Evolutionary conservation across 2,888 invertebrate genomes (phyloP), one percentile per base, ranked within the genome.

Genomic region (Bhutanitis thaidina): DNA sequence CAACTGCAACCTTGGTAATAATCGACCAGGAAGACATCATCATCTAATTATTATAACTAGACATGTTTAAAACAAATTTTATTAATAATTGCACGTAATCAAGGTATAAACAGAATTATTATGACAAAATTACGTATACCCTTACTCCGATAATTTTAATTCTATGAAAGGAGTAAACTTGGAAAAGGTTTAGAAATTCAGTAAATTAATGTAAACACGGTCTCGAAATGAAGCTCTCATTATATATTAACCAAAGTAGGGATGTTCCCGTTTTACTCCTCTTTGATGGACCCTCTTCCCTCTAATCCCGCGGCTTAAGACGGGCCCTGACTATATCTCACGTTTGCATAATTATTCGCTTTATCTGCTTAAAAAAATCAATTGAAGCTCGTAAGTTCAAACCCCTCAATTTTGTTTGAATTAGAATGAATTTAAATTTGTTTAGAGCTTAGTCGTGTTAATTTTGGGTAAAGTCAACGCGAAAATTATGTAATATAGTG

Each of bases 131-230:
- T 20, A 20, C 20, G 3, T 5, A 20, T 20, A 3, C 20, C 20
- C 5, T 20, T n/a, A n/a, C n/a, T n/a, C 54, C 54, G 53, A 44
- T 41, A 53, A 50, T 58, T 49, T 43, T 39, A 62, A 59, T 52
- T 48, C 57, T 55, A 56, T 59, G 58, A 57, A 54, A 41, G 40
- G 56, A 53, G 55, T 63, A 58, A 67, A 71, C 75, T 73, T 71
- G 47, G 52, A 20, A 40, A 56, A 59, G 58, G 55, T 54, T 58
- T 59, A 57, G 57, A 58, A 58, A 74, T 72, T 75, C 69, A 60
- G 64, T 68, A 79, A 85, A 80, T 84, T 80, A 85, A 84, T 82
- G 79, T 81, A 85, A 86, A 85, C 85, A 84, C 66, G 70, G 64
- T 69, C 69, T 74, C 77, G 76, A 76, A 78, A 73, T 67, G 69